Evolutionary conservation across 2,888 invertebrate species (phyloP).

Genomic region (Trissolcus brochymenae): DNA sequence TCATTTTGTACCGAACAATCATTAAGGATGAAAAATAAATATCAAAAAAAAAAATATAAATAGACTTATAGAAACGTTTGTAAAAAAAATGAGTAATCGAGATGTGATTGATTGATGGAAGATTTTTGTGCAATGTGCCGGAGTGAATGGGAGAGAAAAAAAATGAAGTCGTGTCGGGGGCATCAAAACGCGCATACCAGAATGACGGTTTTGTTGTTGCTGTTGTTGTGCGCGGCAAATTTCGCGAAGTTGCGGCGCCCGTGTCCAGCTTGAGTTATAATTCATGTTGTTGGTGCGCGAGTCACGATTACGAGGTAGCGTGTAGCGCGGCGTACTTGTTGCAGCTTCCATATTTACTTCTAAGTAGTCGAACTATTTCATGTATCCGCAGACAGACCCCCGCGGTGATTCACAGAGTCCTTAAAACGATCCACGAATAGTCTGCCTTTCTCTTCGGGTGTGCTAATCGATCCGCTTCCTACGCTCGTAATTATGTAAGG

Average conservation of each 20-base stretch:
- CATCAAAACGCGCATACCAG: not conserved
- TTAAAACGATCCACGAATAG: constrained; percentile 72
- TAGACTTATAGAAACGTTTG: too few relatives aligned
- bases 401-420: constrained; percentile 74
- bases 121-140: too few relatives aligned
- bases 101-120: too few relatives aligned
- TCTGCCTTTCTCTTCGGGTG: constrained; percentile 76
- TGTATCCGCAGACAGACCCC: constrained; percentile 64
- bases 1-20: not conserved
- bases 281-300: constrained; percentile 51
- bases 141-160: too few relatives aligned
- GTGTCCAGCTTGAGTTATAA: constrained; percentile 49
- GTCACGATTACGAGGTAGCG: constrained; percentile 57
- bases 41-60: too few relatives aligned
- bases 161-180: too few relatives aligned
- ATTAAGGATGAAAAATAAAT: too few relatives aligned
- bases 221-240: constrained; percentile 29
- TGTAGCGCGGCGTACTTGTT: constrained; percentile 54
- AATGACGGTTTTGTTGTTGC: constrained; percentile 13
- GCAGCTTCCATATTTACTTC: constrained; percentile 60
- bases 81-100: not conserved
- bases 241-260: constrained; percentile 37
- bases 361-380: constrained; percentile 60
- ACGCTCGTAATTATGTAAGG: constrained; percentile 75
- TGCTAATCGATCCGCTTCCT: constrained; percentile 77